Evolutionary conservation across 2,113 vertebrate genomes (phyloP).

Genomic region (Ciconia stormi): DNA sequence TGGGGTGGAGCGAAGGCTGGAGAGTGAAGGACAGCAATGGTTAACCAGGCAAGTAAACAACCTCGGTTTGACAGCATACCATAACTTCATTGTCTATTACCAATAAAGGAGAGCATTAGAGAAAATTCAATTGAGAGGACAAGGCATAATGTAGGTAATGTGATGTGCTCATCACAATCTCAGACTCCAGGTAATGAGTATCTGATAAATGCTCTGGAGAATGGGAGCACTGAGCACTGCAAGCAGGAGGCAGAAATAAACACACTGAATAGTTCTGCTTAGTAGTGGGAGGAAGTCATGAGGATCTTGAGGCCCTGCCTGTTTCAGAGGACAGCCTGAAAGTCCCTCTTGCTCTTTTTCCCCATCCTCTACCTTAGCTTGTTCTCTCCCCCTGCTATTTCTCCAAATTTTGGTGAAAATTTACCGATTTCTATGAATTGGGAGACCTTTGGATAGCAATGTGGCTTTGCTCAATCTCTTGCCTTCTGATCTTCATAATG

Average conservation of each 20-base stretch:
- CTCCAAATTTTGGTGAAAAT: background rate
- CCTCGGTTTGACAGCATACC: conserved; percentile 50
- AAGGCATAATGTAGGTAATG: conserved; percentile 30
- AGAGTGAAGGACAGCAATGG: background rate
- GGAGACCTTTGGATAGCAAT: background rate
- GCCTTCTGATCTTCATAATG: background rate
- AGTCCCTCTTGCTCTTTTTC: fast-evolving
- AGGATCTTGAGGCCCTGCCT: background rate
- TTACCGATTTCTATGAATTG: background rate
- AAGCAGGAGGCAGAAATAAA: background rate
- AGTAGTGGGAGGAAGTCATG: background rate
- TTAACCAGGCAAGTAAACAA: conserved; percentile 37
- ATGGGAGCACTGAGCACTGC: background rate
- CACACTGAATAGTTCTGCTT: background rate
- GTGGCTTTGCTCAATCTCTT: background rate
- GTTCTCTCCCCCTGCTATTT: background rate
- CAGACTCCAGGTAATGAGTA: background rate
- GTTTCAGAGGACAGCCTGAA: background rate
- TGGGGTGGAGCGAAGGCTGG: background rate
- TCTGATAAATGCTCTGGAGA: conserved; percentile 41
- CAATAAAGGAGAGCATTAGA: conserved; percentile 55
- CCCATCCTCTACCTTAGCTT: background rate
- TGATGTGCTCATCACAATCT: conserved; percentile 21
- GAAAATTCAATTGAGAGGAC: conserved; percentile 35
- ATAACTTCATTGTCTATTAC: conserved; percentile 46